A percentile compares a stretch with the other conserved stretches of the same genome.
These are phyloP conservation scores for Festucalex cinctus DNA, from an alignment of 2,113 vertebrate genomes.

Conservation along the genomic window DNA sequence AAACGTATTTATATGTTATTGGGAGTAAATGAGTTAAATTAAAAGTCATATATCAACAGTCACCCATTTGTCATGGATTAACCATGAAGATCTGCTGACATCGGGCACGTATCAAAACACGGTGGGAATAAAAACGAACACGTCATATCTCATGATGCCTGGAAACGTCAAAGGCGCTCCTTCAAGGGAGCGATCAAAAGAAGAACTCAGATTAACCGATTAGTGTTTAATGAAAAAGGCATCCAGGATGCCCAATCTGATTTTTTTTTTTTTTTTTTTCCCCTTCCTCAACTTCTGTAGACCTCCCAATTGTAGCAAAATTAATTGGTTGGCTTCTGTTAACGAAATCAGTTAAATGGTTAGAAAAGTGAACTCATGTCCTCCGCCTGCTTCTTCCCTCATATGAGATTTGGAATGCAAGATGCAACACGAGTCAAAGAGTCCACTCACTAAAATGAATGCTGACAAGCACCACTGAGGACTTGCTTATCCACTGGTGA, in stretches of 20 bases:
- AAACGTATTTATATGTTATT: no score
- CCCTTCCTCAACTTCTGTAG: neutral
- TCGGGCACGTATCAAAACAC: neutral
- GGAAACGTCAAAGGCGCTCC: neutral
- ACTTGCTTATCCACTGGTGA: neutral
- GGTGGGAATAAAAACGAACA: neutral
- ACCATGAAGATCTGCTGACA: neutral
- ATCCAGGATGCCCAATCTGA: neutral
- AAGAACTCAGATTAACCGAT: neutral
- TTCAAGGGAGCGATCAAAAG: conserved; percentile 1
- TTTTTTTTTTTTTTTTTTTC: neutral
- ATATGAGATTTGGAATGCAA: conserved; percentile 10
- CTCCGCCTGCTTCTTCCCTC: neutral
- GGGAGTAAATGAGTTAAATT: no score
- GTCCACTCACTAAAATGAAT: neutral
- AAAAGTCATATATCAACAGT: neutral
- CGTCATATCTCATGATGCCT: neutral
- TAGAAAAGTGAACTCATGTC: conserved; percentile 5
- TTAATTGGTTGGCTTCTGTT: neutral
- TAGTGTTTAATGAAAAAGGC: conserved; percentile 3
- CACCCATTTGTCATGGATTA: neutral
- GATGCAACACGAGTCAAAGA: conserved; percentile 15
- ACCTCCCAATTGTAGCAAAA: conserved; percentile 23
- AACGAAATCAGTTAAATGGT: conserved; percentile 2
- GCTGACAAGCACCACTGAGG: neutral